Conservation (phyloP, 2,797 vertebrate genomes). For the Macropus fuliginosus region DNA sequence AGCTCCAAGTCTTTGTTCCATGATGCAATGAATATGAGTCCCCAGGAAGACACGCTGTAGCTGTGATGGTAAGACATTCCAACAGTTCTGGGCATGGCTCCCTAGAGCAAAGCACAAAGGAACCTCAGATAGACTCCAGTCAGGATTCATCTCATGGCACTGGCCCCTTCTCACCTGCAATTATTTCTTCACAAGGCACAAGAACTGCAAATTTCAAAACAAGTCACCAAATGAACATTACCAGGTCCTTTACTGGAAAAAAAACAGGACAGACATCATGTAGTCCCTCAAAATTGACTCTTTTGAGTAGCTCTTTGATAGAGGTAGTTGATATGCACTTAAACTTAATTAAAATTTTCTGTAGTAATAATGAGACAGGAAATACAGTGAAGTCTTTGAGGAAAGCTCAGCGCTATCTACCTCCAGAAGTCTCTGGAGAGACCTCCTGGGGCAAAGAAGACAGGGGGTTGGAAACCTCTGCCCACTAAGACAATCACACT, state of each 20-base stretch:
- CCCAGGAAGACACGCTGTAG: neutral
- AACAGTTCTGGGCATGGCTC: neutral
- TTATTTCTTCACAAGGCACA: neutral
- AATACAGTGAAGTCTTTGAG: neutral
- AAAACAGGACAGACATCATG: neutral
- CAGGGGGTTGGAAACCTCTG: neutral
- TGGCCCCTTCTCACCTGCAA: neutral
- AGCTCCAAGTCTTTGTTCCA: neutral
- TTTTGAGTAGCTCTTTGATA: neutral
- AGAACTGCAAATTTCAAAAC: neutral
- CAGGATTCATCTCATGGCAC: neutral
- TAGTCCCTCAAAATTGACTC: neutral
- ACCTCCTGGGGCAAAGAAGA: neutral
- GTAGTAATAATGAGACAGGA: neutral
- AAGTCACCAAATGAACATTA: neutral
- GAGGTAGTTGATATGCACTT: neutral
- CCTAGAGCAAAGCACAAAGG: neutral
- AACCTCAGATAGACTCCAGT: neutral
- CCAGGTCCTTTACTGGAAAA: neutral
- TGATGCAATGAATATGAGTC: neutral
- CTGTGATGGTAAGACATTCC: neutral
- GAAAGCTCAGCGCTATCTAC: neutral
- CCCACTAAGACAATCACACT: neutral
- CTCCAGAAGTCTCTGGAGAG: neutral
- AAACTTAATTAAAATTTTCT: neutral